phyloP scores from a whole-genome alignment of 2,888 invertebrate genomes.

The Ectemnius lituratus region DNA sequence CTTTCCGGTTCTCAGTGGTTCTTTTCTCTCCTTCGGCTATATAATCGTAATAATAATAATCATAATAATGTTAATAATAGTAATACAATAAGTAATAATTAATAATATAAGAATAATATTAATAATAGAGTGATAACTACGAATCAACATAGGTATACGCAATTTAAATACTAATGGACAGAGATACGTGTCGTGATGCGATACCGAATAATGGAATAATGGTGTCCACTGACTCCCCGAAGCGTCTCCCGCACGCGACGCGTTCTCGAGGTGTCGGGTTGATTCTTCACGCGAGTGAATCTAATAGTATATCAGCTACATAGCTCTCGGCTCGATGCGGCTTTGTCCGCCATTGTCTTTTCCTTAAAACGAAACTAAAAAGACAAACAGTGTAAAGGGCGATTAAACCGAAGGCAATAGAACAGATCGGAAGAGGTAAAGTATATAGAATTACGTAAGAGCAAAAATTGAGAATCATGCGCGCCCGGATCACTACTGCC shows the following conservation, averaged over 20 bases:
- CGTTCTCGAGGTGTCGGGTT: too few relatives aligned
- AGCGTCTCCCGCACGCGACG: conserved; percentile 2
- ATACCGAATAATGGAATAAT: conserved; percentile 42
- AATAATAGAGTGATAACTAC: conserved; percentile 47
- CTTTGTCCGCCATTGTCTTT: conserved; percentile 10
- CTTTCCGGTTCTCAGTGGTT: conserved; percentile 20
- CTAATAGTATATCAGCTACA: conserved; percentile 5
- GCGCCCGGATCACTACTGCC: too few relatives aligned
- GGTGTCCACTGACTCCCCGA: conserved; percentile 9
- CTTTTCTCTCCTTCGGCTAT: conserved; percentile 9
- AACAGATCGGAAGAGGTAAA: background rate
- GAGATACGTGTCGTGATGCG: conserved; percentile 47
- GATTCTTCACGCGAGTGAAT: background rate
- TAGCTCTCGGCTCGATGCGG: background rate
- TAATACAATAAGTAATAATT: conserved; percentile 48
- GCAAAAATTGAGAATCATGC: too few relatives aligned
- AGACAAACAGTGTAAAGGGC: conserved; percentile 9
- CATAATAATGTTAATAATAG: conserved; percentile 56
- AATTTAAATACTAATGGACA: conserved; percentile 61
- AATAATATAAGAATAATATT: conserved; percentile 43
- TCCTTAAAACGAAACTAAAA: conserved; percentile 16
- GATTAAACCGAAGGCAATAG: conserved; percentile 6
- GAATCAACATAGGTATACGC: conserved; percentile 54
- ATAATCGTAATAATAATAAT: conserved; percentile 48
- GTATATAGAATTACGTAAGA: background rate